Percentiles rank a stretch among this genome's conserved stretches.
phyloP scores from a whole-genome alignment of 2,797 vertebrate species.

The Megaceryle alcyon region DNA sequence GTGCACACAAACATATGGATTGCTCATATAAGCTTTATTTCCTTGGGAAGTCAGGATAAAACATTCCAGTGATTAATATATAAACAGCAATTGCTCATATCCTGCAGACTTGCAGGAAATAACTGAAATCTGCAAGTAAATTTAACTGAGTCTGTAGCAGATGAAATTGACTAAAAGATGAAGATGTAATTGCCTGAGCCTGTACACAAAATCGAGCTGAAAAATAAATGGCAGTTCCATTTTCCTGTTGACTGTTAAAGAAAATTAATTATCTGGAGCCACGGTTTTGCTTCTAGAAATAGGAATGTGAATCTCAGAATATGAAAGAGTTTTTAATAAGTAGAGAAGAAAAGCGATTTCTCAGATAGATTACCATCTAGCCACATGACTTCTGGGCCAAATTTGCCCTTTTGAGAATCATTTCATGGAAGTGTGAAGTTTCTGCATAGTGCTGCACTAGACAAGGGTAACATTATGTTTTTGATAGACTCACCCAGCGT shows the following conservation, averaged over 20 bases:
- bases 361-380: neutral
- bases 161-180: conserved; percentile 71
- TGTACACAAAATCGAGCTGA: conserved; percentile 68
- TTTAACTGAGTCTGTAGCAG: conserved; percentile 64
- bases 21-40: conserved; percentile 39
- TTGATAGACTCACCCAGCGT: neutral
- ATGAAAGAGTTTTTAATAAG: neutral
- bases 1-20: neutral
- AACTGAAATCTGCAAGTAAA: conserved; percentile 68
- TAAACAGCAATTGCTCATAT: conserved; percentile 58
- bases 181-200: conserved; percentile 64
- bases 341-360: conserved; percentile 27
- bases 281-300: conserved; percentile 55
- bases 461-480: conserved; percentile 27
- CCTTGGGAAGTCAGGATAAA: conserved; percentile 49
- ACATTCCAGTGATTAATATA: conserved; percentile 61
- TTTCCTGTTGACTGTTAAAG: conserved; percentile 71
- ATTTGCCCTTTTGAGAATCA: neutral
- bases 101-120: conserved; percentile 65
- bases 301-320: conserved; percentile 19
- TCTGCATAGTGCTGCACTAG: neutral
- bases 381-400: neutral
- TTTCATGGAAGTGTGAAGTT: neutral
- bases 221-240: conserved; percentile 72
- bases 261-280: conserved; percentile 63